Evolutionary conservation across 2,888 invertebrate species (phyloP).

Genomic region (Ophion ellenae): DNA sequence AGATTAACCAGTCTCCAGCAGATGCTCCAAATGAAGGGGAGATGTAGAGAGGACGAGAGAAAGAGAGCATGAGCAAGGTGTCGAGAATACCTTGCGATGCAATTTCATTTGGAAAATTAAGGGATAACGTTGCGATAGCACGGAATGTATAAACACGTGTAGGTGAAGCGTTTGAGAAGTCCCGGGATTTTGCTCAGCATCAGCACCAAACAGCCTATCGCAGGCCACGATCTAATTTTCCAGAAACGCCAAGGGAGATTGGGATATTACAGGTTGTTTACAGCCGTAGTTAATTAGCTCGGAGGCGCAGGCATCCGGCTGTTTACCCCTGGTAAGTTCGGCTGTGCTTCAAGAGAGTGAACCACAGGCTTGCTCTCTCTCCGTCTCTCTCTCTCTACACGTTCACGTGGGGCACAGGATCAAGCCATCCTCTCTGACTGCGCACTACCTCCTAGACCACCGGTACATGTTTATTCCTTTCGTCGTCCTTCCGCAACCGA

Average conservation of each 20-base stretch:
- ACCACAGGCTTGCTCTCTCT: not conserved
- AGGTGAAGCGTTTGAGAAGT: slow-evolving; percentile 43
- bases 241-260: slow-evolving; percentile 62
- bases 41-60: slow-evolving; percentile 1
- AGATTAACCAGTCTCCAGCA: not conserved
- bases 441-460: not conserved
- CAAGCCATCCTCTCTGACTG: slow-evolving; percentile 11
- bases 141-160: slow-evolving; percentile 27
- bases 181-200: slow-evolving; percentile 38
- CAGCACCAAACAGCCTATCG: slow-evolving; percentile 58
- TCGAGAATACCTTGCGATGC: slow-evolving; percentile 25
- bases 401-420: slow-evolving; percentile 22
- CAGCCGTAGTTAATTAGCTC: slow-evolving; percentile 73
- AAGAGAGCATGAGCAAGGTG: slow-evolving; percentile 12
- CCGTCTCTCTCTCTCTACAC: slow-evolving; percentile 6
- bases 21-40: not conserved
- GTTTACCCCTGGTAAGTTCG: slow-evolving; percentile 65
- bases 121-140: slow-evolving; percentile 62
- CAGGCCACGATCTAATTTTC: slow-evolving; percentile 62
- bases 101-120: slow-evolving; percentile 66
- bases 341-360: slow-evolving; percentile 42
- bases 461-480: slow-evolving; percentile 28
- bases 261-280: slow-evolving; percentile 73
- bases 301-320: slow-evolving; percentile 63
- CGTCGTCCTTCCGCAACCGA: slow-evolving; percentile 36